A percentile compares a stretch with the other conserved stretches of the same genome.
Evolutionary conservation across 2,797 vertebrate species (phyloP).

Genomic region (Spondyliosoma cantharus): DNA sequence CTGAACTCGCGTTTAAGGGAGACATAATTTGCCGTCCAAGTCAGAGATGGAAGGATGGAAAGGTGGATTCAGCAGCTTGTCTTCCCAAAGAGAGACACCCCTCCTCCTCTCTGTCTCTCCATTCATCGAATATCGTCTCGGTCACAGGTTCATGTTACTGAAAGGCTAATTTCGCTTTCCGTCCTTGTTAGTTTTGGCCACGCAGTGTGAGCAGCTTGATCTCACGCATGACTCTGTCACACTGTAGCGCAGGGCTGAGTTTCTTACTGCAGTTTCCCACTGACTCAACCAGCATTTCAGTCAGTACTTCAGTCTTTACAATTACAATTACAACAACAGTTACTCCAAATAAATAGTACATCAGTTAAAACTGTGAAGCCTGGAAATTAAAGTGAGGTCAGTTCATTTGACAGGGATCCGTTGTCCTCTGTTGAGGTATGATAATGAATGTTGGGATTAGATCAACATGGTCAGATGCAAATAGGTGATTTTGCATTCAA

Average conservation of each 20-base stretch:
- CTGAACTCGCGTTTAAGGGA: background rate
- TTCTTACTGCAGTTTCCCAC: slow-evolving; percentile 6
- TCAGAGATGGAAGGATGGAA: background rate
- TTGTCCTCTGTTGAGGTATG: background rate
- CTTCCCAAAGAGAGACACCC: no score
- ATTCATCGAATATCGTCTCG: background rate
- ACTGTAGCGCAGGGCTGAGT: background rate
- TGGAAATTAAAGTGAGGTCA: background rate
- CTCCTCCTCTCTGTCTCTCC: background rate
- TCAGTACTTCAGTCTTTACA: no score
- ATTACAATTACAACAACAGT: no score
- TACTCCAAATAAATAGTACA: background rate
- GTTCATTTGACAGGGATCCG: background rate
- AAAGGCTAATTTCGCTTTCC: slow-evolving; percentile 10
- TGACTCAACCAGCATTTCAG: background rate
- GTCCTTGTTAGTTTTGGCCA: slow-evolving; percentile 10
- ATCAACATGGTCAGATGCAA: slow-evolving; percentile 37
- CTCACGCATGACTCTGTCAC: slow-evolving; percentile 11
- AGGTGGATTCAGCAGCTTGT: background rate
- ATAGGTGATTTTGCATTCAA: slow-evolving; percentile 37
- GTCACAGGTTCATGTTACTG: slow-evolving; percentile 5
- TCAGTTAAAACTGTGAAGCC: background rate
- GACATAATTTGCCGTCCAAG: background rate
- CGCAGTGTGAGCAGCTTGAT: background rate
- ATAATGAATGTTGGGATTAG: background rate